Conservation (phyloP, 1,140 invertebrate species). For the Euwallacea fornicatus region DNA sequence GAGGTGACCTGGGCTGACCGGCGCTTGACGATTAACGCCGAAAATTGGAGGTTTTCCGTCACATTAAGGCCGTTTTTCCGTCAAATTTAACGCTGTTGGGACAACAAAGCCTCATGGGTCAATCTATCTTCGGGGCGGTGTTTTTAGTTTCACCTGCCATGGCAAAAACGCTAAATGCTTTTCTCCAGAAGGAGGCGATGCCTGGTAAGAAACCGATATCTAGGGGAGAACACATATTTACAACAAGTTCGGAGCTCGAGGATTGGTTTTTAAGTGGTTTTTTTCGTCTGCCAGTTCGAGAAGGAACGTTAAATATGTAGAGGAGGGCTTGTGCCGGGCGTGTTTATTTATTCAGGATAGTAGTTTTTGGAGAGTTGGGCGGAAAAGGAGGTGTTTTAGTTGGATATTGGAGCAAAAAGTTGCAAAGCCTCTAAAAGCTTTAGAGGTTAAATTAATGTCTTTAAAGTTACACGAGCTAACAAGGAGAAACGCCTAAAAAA, state of each 20-base stretch:
- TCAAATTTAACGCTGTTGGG: conserved; percentile 35
- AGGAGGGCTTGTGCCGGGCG: background rate
- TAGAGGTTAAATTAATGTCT: too few relatives aligned
- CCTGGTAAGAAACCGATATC: conserved; percentile 35
- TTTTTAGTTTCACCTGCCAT: conserved; percentile 41
- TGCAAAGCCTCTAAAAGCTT: too few relatives aligned
- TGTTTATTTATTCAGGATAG: conserved; percentile 20
- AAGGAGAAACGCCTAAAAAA: too few relatives aligned
- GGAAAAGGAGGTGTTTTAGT: background rate
- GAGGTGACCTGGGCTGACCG: too few relatives aligned
- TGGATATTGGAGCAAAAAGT: too few relatives aligned
- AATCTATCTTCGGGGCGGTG: conserved; percentile 37
- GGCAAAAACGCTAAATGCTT: conserved; percentile 41
- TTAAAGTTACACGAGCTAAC: too few relatives aligned
- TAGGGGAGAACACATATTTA: conserved; percentile 40
- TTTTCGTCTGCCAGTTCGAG: conserved; percentile 15
- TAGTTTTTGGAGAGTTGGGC: background rate
- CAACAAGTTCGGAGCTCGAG: conserved; percentile 31
- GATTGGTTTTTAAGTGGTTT: conserved; percentile 35
- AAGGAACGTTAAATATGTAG: conserved; percentile 26
- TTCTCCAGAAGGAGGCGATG: conserved; percentile 28
- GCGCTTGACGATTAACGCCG: too few relatives aligned
- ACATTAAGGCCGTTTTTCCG: conserved; percentile 17
- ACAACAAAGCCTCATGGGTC: conserved; percentile 39
- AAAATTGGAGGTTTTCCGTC: background rate